Base-by-base conservation (phyloP, 2,113 vertebrate genomes). In the Platysteira castanea region DNA sequence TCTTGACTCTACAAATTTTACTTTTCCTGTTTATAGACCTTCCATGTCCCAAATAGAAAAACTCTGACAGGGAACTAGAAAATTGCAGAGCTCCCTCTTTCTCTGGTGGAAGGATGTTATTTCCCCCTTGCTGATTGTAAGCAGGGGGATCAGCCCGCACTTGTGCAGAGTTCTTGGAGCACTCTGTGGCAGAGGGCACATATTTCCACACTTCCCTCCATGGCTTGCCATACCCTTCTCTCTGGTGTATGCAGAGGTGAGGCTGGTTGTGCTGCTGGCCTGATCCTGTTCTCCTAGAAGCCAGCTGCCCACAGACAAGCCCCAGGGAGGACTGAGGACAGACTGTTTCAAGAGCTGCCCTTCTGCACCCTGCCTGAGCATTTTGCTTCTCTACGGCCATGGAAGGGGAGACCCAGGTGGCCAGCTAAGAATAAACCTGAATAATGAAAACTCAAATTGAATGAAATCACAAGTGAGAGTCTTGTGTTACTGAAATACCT, bases 381-480 rank as follows among this genome's bases (percentile, higher is more conserved):
- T 59, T 92, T 91, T 89, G 15, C 73, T 87, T 75, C 69, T 89
- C 73, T 84, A 21, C 18, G 0, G 2, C 4, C 69, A 65, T 4
- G 1, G 80, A 56, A 53, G 41, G 57, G 53, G 74, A 89, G 80
- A 81, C 80, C 65, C 91, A 95, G 89, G 84, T 94, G 77, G 69
- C 78, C 49, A 59, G 31, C 61, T 89, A 92, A 95, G 93, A 95
- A 89, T 90, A 95, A 84, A 89, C n/a, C 28, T 46, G 33, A 91
- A 78, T 37, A 93, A 41, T 82, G 89, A 87, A 89, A 96, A 87
- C 89, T 86, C 76, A 78, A 84, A 87, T 78, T 11, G 3, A 75
- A 75, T 87, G 53, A 95, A 90, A 92, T 89, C 68, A 70, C 86
- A 92, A 95, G 61, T 79, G 89, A 96, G 78, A 93, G 73, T 87